Conservation (phyloP, 2,888 invertebrate genomes). For the Petrophora chlorosata region DNA sequence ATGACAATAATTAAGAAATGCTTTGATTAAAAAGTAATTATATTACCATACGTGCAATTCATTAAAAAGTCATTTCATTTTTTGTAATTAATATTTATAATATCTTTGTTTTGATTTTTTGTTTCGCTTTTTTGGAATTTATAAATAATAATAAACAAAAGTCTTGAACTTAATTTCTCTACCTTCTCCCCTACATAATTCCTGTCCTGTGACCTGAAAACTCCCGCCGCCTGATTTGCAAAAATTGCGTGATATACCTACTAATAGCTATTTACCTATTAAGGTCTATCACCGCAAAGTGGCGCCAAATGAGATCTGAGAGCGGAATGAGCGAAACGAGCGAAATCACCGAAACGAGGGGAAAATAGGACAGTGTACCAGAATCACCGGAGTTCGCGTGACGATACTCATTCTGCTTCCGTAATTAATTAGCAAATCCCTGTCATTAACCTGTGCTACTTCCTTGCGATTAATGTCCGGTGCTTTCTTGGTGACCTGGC, state of each 20-base stretch:
- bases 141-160: no score
- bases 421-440: slow-evolving; percentile 75
- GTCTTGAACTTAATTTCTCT: no score
- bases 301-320: slow-evolving; percentile 36
- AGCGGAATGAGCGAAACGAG: slow-evolving; percentile 20
- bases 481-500: slow-evolving; percentile 23
- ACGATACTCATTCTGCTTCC: slow-evolving; percentile 57
- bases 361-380: slow-evolving; percentile 55
- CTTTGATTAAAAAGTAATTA: no score
- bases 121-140: no score
- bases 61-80: no score
- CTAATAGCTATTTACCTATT: slow-evolving; percentile 18
- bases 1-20: no score
- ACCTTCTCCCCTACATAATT: no score
- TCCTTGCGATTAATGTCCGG: slow-evolving; percentile 48
- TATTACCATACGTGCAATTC: no score
- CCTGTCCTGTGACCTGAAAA: neutral
- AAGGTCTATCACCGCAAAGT: slow-evolving; percentile 26
- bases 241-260: slow-evolving; percentile 16
- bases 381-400: slow-evolving; percentile 64
- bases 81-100: no score
- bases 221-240: slow-evolving; percentile 9
- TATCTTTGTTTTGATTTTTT: slow-evolving; percentile 9
- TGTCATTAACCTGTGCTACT: slow-evolving; percentile 67
- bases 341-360: slow-evolving; percentile 12